Evolutionary conservation across 2,797 vertebrate genomes (phyloP), one percentile per base, ranked within the genome.

Genomic region (Cryptoblepharus egeriae): DNA sequence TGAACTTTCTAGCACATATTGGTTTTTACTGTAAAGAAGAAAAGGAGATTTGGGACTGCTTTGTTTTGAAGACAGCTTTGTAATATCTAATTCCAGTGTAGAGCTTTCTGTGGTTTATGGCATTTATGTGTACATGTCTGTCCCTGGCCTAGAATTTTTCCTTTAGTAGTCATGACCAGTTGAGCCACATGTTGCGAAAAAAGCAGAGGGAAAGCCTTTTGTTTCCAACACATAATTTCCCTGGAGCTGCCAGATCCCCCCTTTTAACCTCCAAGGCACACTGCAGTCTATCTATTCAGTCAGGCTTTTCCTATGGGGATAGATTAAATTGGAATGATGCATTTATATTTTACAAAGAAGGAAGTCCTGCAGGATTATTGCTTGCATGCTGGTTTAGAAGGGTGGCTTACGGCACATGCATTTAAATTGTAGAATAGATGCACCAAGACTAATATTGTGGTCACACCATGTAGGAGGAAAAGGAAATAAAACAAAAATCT

Each of bases 371-470:
- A 5, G 45, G 3, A 1, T 49, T 65, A 77, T 5, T 65, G 52
- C 81, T 55, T 20, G 68, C 61, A 0, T 11, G 77, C 35, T 63
- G 45, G 57, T 52, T 11, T 67, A 60, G 49, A 52, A 52, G 49
- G 49, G 15, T 52, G 39, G 78, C 15, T 81, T 75, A 2, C 1
- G 32, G 55, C 58, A 61, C 4, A n/a, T 16, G 64, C 63, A 84
- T 83, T 83, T 78, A 86, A 87, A 77, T 72, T 64, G 76, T 49
- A 65, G 77, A 81, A 71, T 49, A 65, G 77, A 81, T 77, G 81
- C 80, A 70, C 35, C 85, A 0, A 0, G 67, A 82, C 75, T 58
- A 83, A 79, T 0, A 57, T 37, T 30, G 72, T 69, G 4, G 10
- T 74, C 1, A 74, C 26, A 37, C 0, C 3, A 45, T 42, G 82